Evolutionary conservation across 2,888 invertebrate species (phyloP).

Genomic region (Agonopterix alstromeriana): DNA sequence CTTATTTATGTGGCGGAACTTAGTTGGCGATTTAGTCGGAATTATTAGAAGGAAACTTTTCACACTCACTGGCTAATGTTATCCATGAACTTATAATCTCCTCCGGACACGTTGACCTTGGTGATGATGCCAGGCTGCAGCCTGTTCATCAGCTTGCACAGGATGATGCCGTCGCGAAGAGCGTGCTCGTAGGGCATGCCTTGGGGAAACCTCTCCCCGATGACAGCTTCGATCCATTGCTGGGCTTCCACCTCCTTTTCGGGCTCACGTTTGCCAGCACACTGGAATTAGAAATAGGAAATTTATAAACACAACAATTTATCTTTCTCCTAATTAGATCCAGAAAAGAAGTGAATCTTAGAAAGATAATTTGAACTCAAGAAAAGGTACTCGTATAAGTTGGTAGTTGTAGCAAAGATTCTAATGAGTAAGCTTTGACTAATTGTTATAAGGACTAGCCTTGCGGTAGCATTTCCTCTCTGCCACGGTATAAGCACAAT

Average conservation of each 20-base stretch:
- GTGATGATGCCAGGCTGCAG: conserved; percentile 89
- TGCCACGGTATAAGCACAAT: too few species aligned
- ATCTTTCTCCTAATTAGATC: too few species aligned
- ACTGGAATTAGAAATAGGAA: conserved; percentile 68
- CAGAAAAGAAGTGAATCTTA: too few species aligned
- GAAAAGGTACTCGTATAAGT: too few species aligned
- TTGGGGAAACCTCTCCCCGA: conserved; percentile 85
- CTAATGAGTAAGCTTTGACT: too few species aligned
- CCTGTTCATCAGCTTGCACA: conserved; percentile 94
- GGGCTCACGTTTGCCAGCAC: conserved; percentile 87
- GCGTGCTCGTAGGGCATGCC: conserved; percentile 85
- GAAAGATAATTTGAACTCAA: too few species aligned
- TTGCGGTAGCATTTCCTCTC: too few species aligned
- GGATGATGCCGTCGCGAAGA: conserved; percentile 88
- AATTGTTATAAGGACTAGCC: too few species aligned
- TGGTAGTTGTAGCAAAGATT: too few species aligned
- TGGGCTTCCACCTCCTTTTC: conserved; percentile 89
- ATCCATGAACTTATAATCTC: conserved; percentile 98
- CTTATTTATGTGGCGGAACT: too few species aligned
- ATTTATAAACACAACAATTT: not conserved
- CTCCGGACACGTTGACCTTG: conserved; percentile 89
- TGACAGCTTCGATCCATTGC: conserved; percentile 89
- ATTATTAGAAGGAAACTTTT: not conserved
- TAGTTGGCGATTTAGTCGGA: too few species aligned
- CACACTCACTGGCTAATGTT: conserved; percentile 90